Conservation (phyloP, 2,113 vertebrate genomes). For the Tamias sibiricus region DNA sequence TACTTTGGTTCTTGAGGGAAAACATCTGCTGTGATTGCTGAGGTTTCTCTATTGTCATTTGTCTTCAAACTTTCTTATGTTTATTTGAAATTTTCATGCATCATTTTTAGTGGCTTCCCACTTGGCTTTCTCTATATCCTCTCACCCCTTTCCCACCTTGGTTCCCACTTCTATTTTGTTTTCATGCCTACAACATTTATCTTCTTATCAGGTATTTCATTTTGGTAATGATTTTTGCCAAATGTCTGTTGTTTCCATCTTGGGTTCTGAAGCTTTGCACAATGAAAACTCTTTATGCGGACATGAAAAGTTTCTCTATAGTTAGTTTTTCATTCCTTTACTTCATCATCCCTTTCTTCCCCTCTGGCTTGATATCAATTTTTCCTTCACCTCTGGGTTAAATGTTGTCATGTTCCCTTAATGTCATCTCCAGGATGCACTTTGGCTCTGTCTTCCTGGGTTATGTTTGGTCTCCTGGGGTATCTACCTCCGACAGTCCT, state of each 20-base stretch:
- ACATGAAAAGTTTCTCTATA: not conserved
- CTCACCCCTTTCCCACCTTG: not conserved
- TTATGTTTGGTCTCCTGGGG: not conserved
- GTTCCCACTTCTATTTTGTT: not conserved
- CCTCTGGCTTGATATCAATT: constrained; percentile 36
- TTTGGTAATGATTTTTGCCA: constrained; percentile 67
- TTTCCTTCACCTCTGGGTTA: constrained; percentile 29
- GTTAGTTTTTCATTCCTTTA: constrained; percentile 20
- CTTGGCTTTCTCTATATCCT: not conserved
- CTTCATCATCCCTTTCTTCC: not conserved
- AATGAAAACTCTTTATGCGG: not conserved
- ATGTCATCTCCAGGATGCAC: not conserved
- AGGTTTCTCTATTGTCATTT: constrained; percentile 66
- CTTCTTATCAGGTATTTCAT: not conserved
- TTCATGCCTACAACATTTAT: constrained; percentile 48
- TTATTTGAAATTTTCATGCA: constrained; percentile 50
- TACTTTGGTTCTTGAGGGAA: constrained; percentile 80
- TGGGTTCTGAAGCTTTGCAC: constrained; percentile 32
- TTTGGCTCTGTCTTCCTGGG: not conserved
- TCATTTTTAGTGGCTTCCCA: not conserved
- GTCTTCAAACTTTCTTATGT: constrained; percentile 71
- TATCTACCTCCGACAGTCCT: not conserved
- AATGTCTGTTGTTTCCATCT: constrained; percentile 47
- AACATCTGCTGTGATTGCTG: constrained; percentile 79
- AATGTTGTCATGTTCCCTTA: not conserved